Base-by-base conservation (phyloP, 2,888 invertebrate genomes). In the Trissolcus japonicus region DNA sequence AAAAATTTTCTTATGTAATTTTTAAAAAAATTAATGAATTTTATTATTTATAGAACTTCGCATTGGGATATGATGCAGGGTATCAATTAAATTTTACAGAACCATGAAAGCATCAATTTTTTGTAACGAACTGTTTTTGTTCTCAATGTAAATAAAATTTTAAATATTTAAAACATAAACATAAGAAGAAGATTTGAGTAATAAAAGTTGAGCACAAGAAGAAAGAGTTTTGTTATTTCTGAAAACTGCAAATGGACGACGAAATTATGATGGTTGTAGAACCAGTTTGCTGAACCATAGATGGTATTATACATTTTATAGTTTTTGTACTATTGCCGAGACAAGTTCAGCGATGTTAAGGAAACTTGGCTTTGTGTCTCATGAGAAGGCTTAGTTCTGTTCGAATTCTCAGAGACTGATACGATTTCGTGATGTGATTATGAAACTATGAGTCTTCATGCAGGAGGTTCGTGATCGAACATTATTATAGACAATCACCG, bases 321-420 rank as follows among this genome's bases (percentile, higher is more conserved):
- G 67, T 74, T 67, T 74, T 74, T 74, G 25, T 41, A 29, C 62
- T 53, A 62, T 48, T 43, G 46, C 62, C 57, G 14, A 53, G 74
- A 57, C 67, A 74, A 74, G 68, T 50, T 68, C 51, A 51, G 63
- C 63, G 65, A 59, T 55, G 68, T 65, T 75, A 65, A 55, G 68
- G 55, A 68, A 75, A 60, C 65, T 60, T 68, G 65, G 41, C 68
- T 61, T 69, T 71, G 35, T 54, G 40, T 65, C 63, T 69, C 76
- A 61, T 35, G 71, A 59, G 16, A 50, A 62, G 71, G 62, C 60
- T 76, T 76, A 69, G 66, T 69, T 76, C 67, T 62, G 50, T 66
- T 61, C 17, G 19, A 67, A 53, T 48, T 51, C 71, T 54, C 54
- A 19, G 51, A 48, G 61, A 35, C 48, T 71, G 40, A 56, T 57